A percentile compares a stretch with the other conserved stretches of the same genome.
Evolutionary conservation across 1,140 invertebrate species (phyloP).

Genomic region (Drosophila varians): DNA sequence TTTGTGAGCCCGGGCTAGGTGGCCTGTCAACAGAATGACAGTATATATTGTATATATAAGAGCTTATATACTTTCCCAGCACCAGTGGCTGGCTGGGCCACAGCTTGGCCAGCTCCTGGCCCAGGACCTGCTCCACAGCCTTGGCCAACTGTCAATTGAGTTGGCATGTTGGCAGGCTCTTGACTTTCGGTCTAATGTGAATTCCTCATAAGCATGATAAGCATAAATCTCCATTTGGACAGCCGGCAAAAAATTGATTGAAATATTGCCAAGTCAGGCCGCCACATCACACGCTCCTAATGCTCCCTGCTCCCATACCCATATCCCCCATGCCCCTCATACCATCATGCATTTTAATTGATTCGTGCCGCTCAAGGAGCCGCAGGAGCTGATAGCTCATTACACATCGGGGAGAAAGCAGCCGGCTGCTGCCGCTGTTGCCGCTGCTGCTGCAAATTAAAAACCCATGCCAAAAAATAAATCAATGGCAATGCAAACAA

Average conservation of each 20-base stretch:
- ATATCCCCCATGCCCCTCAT: conserved; percentile 74
- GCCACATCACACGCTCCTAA: conserved; percentile 47
- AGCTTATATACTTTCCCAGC: conserved; percentile 22
- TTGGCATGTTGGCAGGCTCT: conserved; percentile 80
- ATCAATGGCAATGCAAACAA: conserved; percentile 77
- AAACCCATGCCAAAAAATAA: conserved; percentile 52
- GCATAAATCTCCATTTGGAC: conserved; percentile 59
- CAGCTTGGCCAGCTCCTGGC: not conserved
- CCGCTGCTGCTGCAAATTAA: conserved; percentile 40
- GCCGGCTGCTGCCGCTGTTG: not conserved
- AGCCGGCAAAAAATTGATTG: conserved; percentile 50
- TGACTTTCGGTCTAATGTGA: conserved; percentile 76
- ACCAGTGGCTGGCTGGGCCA: no score
- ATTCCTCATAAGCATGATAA: conserved; percentile 75
- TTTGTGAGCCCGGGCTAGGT: conserved; percentile 57
- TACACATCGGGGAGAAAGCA: conserved; percentile 48
- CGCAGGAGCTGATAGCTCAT: conserved; percentile 57
- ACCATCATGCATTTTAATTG: conserved; percentile 78
- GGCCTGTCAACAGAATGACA: conserved; percentile 78
- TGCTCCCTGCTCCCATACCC: conserved; percentile 29
- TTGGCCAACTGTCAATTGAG: conserved; percentile 78
- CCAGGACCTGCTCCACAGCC: conserved; percentile 13
- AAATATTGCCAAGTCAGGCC: conserved; percentile 65
- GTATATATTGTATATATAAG: conserved; percentile 68
- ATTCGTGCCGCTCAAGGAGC: conserved; percentile 67